Percentiles rank a stretch among this genome's conserved stretches.
phyloP scores from a whole-genome alignment of 2,888 invertebrate genomes.

The Alsophila aescularia region DNA sequence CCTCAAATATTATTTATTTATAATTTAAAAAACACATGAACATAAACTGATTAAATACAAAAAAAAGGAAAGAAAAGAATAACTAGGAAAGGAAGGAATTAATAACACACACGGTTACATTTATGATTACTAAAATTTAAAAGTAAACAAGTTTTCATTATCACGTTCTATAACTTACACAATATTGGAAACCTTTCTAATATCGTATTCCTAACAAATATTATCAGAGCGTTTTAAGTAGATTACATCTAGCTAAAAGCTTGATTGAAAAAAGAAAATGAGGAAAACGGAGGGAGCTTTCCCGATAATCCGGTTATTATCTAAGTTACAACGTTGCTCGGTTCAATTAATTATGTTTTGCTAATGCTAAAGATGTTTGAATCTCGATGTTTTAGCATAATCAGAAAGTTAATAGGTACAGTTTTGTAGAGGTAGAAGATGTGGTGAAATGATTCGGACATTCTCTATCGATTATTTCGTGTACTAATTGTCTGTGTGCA shows the following conservation, averaged over 20 bases:
- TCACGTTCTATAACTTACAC: background rate
- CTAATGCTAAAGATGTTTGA: background rate
- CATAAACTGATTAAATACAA: too few species aligned
- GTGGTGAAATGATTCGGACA: too few species aligned
- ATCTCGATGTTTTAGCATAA: background rate
- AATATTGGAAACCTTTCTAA: constrained; percentile 12
- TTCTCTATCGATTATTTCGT: background rate
- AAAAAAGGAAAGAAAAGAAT: too few species aligned
- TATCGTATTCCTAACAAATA: constrained; percentile 16
- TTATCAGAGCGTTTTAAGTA: constrained; percentile 17
- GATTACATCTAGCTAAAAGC: constrained; percentile 20
- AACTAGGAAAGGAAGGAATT: too few species aligned
- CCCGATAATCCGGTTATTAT: constrained; percentile 24
- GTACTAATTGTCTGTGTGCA: too few species aligned
- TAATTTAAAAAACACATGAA: too few species aligned
- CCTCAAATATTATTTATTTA: too few species aligned
- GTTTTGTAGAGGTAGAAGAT: too few species aligned
- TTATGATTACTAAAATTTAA: too few species aligned
- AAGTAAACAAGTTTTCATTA: too few species aligned
- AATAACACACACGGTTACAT: too few species aligned
- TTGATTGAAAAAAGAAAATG: constrained; percentile 24
- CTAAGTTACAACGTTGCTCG: constrained; percentile 15
- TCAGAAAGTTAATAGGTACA: too few species aligned
- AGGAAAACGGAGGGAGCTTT: constrained; percentile 15
- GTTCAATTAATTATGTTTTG: constrained; percentile 17